A percentile compares a stretch with the other conserved stretches of the same genome.
phyloP scores from a whole-genome alignment of 53 echinoderm and acorn worm species.

The Stichopus horrens region DNA sequence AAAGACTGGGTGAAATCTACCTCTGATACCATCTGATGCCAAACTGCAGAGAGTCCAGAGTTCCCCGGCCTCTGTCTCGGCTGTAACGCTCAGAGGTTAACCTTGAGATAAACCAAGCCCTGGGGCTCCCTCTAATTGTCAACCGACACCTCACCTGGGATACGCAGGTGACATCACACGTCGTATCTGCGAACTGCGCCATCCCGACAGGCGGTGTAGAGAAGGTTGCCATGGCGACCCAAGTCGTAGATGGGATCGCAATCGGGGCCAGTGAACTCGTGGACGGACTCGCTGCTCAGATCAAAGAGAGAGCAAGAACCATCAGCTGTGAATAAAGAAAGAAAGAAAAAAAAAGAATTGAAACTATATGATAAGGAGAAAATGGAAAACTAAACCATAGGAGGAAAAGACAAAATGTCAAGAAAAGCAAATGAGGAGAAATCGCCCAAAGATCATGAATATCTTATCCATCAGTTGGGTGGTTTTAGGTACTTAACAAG shows the following conservation, averaged over 20 bases:
- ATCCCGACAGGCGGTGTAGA: conserved; percentile 89
- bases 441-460: background rate
- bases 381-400: background rate
- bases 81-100: background rate
- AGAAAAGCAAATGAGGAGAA: background rate
- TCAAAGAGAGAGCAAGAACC: conserved; percentile 79
- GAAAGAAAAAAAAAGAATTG: background rate
- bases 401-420: background rate
- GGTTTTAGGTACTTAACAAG: background rate
- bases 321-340: conserved; percentile 70
- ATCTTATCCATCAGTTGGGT: background rate
- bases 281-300: conserved; percentile 47
- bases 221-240: conserved; percentile 64
- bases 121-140: background rate
- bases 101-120: background rate
- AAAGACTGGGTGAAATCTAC: too few relatives aligned
- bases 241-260: conserved; percentile 80
- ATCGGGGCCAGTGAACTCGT: conserved; percentile 93
- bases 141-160: conserved; percentile 3
- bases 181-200: conserved; percentile 76
- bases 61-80: too few relatives aligned
- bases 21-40: too few relatives aligned
- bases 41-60: too few relatives aligned
- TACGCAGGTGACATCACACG: conserved; percentile 47
- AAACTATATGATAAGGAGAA: background rate